Percentiles rank a stretch among this genome's conserved stretches.
Evolutionary conservation across 2,888 invertebrate species (phyloP).

Genomic region (Caenorhabditis angaria): DNA sequence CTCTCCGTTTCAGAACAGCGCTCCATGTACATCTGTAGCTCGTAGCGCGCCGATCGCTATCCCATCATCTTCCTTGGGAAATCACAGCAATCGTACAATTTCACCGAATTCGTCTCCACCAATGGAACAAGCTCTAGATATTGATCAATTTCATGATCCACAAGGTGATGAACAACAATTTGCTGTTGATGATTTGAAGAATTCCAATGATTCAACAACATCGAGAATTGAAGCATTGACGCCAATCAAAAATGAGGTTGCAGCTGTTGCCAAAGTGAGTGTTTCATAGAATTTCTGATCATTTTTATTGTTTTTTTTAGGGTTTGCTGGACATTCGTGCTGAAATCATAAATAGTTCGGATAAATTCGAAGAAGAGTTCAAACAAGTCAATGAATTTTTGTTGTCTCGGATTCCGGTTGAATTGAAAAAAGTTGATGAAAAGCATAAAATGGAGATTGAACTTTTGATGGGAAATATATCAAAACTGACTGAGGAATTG

Average conservation of each 20-base stretch:
- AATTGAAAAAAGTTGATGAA: neutral
- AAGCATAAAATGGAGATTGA: neutral
- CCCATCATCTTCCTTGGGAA: slow-evolving; percentile 16
- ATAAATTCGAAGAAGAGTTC: slow-evolving; percentile 27
- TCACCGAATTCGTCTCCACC: neutral
- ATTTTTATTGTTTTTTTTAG: slow-evolving; percentile 10
- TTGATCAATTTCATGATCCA: too few relatives aligned
- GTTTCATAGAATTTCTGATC: neutral
- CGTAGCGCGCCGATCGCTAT: slow-evolving; percentile 50
- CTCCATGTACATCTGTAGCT: slow-evolving; percentile 16
- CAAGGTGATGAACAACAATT: slow-evolving; percentile 26
- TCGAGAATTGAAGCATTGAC: slow-evolving; percentile 25
- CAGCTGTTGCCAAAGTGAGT: slow-evolving; percentile 21
- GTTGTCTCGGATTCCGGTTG: neutral
- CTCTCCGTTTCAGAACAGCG: slow-evolving; percentile 14
- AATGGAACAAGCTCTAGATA: neutral
- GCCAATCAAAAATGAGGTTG: slow-evolving; percentile 27
- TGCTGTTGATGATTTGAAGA: slow-evolving; percentile 39
- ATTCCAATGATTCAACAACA: slow-evolving; percentile 22
- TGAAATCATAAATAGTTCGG: slow-evolving; percentile 20
- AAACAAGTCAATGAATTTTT: slow-evolving; percentile 10
- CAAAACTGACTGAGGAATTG: neutral
- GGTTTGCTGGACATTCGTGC: slow-evolving; percentile 32
- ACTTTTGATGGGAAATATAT: neutral
- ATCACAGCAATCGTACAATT: neutral